Conservation (phyloP, 2,113 vertebrate genomes). For the Sorex araneus region DNA sequence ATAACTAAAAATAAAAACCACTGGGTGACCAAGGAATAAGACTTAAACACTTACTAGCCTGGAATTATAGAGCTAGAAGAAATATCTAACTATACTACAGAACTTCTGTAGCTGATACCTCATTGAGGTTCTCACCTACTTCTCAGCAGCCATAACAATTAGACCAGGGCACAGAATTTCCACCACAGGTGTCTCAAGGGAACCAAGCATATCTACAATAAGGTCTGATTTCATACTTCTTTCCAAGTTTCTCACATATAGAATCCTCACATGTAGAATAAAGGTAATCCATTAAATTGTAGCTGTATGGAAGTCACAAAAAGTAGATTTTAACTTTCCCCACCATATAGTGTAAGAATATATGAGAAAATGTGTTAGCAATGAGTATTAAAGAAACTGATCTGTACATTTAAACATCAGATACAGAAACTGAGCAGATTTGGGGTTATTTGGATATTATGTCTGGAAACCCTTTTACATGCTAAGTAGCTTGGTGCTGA, state of each 20-base stretch:
- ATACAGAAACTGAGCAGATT: constrained; percentile 27
- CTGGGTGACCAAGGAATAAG: background rate
- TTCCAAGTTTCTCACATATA: background rate
- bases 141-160: background rate
- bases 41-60: background rate
- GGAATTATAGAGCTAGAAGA: background rate
- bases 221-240: background rate
- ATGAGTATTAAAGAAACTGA: background rate
- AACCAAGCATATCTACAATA: background rate
- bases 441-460: constrained; percentile 46
- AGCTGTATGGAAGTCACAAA: background rate
- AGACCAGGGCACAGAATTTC: background rate
- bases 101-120: background rate
- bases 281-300: background rate
- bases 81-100: background rate
- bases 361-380: background rate
- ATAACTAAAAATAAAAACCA: constrained; percentile 53
- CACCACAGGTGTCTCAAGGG: background rate
- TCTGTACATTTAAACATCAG: background rate
- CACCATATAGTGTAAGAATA: background rate
- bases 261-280: no score
- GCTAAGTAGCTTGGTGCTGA: background rate
- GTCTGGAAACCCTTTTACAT: constrained; percentile 6
- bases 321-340: constrained; percentile 26
- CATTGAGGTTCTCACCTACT: background rate